Evolutionary conservation across 2,888 invertebrate species (phyloP).

Genomic region (Latrodectus hesperus): DNA sequence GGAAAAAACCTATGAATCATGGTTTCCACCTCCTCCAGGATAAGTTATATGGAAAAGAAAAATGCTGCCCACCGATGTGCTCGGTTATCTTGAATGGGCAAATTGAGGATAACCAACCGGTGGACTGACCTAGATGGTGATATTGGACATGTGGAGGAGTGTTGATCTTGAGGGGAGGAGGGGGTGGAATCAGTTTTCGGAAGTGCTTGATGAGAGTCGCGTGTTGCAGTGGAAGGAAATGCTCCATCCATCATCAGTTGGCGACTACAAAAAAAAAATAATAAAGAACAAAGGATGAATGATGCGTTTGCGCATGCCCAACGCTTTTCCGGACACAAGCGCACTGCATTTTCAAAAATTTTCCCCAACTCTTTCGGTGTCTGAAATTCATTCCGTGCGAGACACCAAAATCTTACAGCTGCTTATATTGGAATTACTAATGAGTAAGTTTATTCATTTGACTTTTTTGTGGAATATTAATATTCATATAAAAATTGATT

Average conservation of each 20-base stretch:
- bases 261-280: constrained; percentile 24
- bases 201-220: constrained; percentile 4
- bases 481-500: too few species aligned
- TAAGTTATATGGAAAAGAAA: too few species aligned
- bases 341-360: constrained; percentile 1
- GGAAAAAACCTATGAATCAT: too few species aligned
- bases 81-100: too few species aligned
- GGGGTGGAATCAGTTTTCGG: background rate
- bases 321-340: background rate
- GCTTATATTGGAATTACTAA: too few species aligned
- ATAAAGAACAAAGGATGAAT: background rate
- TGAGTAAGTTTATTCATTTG: too few species aligned
- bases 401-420: too few species aligned
- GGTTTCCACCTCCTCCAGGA: too few species aligned
- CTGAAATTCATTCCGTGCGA: background rate
- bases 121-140: background rate
- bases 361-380: background rate
- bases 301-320: background rate
- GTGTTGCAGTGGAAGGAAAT: constrained; percentile 28
- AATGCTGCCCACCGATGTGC: too few species aligned
- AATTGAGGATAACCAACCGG: background rate
- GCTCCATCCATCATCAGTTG: constrained; percentile 51
- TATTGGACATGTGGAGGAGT: background rate
- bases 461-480: too few species aligned
- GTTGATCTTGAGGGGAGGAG: background rate